Conservation (phyloP, 2,888 invertebrate species). For the Osedax fenrisi region DNA sequence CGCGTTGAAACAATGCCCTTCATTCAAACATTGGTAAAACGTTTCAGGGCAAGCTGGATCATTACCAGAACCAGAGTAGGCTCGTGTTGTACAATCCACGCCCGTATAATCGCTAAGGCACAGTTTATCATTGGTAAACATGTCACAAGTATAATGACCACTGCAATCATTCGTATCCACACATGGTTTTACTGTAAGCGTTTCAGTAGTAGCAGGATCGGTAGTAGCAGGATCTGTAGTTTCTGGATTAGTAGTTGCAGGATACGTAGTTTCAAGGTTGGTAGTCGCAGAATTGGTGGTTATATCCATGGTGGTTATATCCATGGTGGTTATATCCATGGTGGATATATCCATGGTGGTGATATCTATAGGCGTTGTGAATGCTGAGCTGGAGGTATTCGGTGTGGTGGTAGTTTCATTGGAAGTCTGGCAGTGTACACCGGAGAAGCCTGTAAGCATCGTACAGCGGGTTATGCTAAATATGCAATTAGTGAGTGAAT, state of each 20-base stretch:
- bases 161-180: neutral
- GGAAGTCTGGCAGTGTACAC: neutral
- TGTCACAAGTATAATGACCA: neutral
- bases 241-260: neutral
- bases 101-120: neutral
- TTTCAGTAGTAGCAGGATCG: neutral
- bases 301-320: neutral
- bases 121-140: neutral
- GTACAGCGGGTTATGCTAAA: too few species aligned
- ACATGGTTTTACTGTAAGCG: neutral
- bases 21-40: neutral
- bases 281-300: neutral
- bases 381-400: neutral
- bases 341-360: neutral
- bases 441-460: constrained; percentile 9
- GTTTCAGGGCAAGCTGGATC: neutral
- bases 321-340: neutral
- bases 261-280: too few species aligned
- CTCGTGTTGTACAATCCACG: neutral
- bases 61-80: neutral
- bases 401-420: constrained; percentile 6
- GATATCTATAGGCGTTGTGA: neutral
- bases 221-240: neutral
- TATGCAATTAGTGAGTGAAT: too few species aligned
- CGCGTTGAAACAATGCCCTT: neutral